Evolutionary conservation across 2,888 invertebrate genomes (phyloP).

Genomic region (Invenusta paracnida): DNA sequence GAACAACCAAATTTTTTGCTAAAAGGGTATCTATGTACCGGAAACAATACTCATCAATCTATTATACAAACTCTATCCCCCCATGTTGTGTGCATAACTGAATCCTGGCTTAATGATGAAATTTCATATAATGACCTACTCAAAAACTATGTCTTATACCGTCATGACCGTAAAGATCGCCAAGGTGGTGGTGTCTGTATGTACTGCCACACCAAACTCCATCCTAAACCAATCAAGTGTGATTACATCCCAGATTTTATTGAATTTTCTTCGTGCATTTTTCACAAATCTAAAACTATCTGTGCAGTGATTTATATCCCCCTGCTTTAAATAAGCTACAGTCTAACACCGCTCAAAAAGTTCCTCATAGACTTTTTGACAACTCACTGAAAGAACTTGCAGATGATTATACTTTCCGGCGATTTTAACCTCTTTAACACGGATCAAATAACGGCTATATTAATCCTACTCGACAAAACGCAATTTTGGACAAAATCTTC

Average conservation of each 20-base stretch:
- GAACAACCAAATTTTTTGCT: slow-evolving; percentile 21
- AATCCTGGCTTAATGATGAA: slow-evolving; percentile 17
- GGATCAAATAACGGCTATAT: background rate
- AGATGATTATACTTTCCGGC: background rate
- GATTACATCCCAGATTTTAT: slow-evolving; percentile 11
- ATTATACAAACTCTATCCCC: background rate
- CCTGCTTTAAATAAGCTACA: slow-evolving; percentile 19
- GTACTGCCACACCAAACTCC: slow-evolving; percentile 19
- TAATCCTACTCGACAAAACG: slow-evolving; percentile 1
- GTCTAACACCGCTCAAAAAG: background rate
- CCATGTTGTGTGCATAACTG: slow-evolving; percentile 17
- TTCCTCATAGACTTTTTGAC: background rate
- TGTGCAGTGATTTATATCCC: slow-evolving; percentile 7
- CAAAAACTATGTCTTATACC: background rate
- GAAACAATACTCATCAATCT: background rate
- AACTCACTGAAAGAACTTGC: background rate
- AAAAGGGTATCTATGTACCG: slow-evolving; percentile 10
- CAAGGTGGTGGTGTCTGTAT: slow-evolving; percentile 20
- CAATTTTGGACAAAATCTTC: too few species aligned
- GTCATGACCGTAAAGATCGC: slow-evolving; percentile 27
- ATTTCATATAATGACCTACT: slow-evolving; percentile 10
- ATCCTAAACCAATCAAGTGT: slow-evolving; percentile 26
- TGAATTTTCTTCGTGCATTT: slow-evolving; percentile 17
- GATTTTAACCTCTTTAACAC: slow-evolving; percentile 3
- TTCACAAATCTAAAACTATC: slow-evolving; percentile 25